A percentile compares a stretch with the other conserved stretches of the same genome.
These are phyloP conservation scores for Ictalurus punctatus DNA, from an alignment of 2,113 vertebrate species.

Conservation along the genomic window DNA sequence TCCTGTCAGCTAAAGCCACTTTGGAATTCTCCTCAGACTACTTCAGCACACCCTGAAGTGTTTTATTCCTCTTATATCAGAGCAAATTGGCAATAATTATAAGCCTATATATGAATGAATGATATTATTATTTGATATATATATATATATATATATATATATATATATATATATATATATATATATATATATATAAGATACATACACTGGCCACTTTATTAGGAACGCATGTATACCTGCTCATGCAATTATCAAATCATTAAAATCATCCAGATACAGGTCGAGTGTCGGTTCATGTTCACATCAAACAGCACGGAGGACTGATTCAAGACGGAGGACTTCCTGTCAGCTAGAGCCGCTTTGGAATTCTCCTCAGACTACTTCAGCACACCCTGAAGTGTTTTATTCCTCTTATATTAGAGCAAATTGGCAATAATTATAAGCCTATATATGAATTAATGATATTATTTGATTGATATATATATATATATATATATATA, in stretches of 20 bases:
- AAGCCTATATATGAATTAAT: background rate
- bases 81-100: background rate
- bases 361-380: background rate
- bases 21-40: background rate
- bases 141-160: background rate
- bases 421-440: background rate
- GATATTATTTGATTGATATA: background rate
- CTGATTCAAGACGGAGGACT: background rate
- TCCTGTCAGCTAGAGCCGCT: background rate
- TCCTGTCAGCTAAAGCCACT: background rate
- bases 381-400: background rate
- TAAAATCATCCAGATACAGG: background rate
- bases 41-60: background rate
- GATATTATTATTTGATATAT: background rate
- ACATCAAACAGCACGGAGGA: background rate
- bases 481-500: background rate
- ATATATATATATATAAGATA: background rate
- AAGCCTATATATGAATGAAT: background rate
- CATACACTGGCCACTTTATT: background rate
- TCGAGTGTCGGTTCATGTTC: background rate
- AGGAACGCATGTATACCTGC: background rate
- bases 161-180: background rate
- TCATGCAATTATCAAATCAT: background rate
- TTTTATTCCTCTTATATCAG: background rate
- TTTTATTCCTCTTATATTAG: background rate